Base-by-base conservation (phyloP, 2,113 vertebrate genomes). In the Tenrec ecaudatus region DNA sequence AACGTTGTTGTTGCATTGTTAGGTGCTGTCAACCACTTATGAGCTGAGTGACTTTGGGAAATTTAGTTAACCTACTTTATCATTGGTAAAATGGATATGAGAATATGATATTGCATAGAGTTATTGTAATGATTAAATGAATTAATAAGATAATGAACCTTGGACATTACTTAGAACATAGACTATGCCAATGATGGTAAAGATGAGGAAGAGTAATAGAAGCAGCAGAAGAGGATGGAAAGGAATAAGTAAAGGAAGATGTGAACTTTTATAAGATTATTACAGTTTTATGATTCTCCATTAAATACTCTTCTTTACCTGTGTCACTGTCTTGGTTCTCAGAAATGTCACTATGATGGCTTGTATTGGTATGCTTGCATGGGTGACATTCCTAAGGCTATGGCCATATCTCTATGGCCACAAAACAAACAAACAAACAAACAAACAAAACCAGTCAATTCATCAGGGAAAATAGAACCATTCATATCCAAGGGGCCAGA, bases 381-480 rank as follows among this genome's bases (percentile, higher is more conserved):
- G 38, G 5, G 15, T 36, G 40, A 66, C n/a, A 81, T 58, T 93
- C 17, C 6, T 31, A 73, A 60, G 75, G 43, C 47, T 90, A 53
- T 57, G 31, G 6, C 8, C 33, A 40, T 47, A 40, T 4, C 8
- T 81, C 40, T 38, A 57, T n/a, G 43, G 43, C 43, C 43, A 47
- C 43, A 53, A 53, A 14, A 53, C 47, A 53, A 53, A 10, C 11
- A 25, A 3, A 38, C 22, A 92, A 25, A 27, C 38, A 40, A 3
- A 76, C 9, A 19, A 80, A 91, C 85, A 19, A 4, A 7, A 33
- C n/a, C 15, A 75, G 4, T 43, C 20, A 86, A 58, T 77, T 92
- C 33, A 77, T 66, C 40, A 75, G 14, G n/a, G 64, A 58, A 95
- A 94, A 86, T 27, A 80, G 19, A 94, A 85, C 57, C n/a, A 60